A percentile compares a stretch with the other conserved stretches of the same genome.
Conservation (phyloP, 2,888 invertebrate species). For the Tenthredo notha region DNA sequence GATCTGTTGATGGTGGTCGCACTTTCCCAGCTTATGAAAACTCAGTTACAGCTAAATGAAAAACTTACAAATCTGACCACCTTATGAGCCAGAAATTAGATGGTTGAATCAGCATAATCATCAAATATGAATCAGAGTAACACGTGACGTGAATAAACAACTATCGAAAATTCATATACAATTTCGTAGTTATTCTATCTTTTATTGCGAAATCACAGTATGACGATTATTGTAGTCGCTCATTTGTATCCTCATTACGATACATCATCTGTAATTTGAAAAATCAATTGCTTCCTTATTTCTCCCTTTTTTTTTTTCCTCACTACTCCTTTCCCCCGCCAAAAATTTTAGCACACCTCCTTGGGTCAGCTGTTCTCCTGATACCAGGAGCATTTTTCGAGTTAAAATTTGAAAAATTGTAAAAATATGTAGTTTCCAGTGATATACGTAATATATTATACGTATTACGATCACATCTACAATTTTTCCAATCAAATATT, state of each 20-base stretch:
- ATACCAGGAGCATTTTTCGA: too few species aligned
- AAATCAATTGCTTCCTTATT: background rate
- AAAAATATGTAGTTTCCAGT: too few species aligned
- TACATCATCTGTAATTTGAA: background rate
- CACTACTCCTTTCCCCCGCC: too few species aligned
- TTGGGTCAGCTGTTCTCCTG: too few species aligned
- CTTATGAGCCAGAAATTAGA: constrained; percentile 74
- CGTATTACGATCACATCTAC: too few species aligned
- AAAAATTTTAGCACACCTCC: too few species aligned
- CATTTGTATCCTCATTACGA: background rate
- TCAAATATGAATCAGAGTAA: constrained; percentile 12
- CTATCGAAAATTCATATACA: background rate
- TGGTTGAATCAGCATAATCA: background rate
- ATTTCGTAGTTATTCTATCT: background rate
- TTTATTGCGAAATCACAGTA: background rate
- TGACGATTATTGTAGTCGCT: background rate
- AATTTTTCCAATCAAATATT: too few species aligned
- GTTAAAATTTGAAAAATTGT: too few species aligned
- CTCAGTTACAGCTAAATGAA: constrained; percentile 97
- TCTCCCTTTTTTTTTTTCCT: too few species aligned
- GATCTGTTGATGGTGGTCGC: constrained; percentile 99
- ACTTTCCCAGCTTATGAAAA: constrained; percentile 96
- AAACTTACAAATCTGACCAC: constrained; percentile 93
- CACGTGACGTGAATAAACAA: constrained; percentile 18
- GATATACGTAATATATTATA: too few species aligned